A percentile compares a stretch with the other conserved stretches of the same genome.
phyloP scores from a whole-genome alignment of 2,888 invertebrate species.

The Erynnis tages region DNA sequence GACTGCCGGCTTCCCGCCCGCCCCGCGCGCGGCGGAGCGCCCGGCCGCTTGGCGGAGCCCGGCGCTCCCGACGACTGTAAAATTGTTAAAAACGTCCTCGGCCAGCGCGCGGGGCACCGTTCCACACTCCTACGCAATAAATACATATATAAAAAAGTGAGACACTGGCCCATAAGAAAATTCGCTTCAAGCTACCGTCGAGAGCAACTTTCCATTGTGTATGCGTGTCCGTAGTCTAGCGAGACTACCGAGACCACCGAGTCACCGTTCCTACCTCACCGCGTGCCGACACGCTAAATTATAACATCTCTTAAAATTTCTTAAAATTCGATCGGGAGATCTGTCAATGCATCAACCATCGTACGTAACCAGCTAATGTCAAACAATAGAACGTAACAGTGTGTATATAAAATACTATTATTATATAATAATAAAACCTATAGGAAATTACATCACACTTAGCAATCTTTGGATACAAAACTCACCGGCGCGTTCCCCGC shows the following conservation, averaged over 20 bases:
- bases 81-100: slow-evolving; percentile 16
- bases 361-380: slow-evolving; percentile 57
- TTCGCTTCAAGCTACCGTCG: slow-evolving; percentile 20
- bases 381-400: slow-evolving; percentile 70
- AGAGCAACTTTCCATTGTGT: slow-evolving; percentile 19
- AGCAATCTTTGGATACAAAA: slow-evolving; percentile 79
- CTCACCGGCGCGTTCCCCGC: slow-evolving; percentile 45
- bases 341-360: slow-evolving; percentile 55
- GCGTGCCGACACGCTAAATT: slow-evolving; percentile 31
- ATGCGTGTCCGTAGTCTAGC: neutral
- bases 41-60: slow-evolving; percentile 8
- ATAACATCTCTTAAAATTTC: slow-evolving; percentile 33
- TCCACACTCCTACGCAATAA: slow-evolving; percentile 27
- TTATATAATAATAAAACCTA: slow-evolving; percentile 71
- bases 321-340: slow-evolving; percentile 63
- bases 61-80: neutral
- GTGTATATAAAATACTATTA: slow-evolving; percentile 64
- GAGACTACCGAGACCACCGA: neutral
- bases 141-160: slow-evolving; percentile 33
- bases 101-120: slow-evolving; percentile 31
- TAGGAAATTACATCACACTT: slow-evolving; percentile 77
- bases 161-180: slow-evolving; percentile 28
- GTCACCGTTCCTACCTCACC: slow-evolving; percentile 21
- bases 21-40: slow-evolving; percentile 35
- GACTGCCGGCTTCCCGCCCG: slow-evolving; percentile 61